phyloP scores from a whole-genome alignment of 2,113 vertebrate genomes.

The Raphicerus campestris region DNA sequence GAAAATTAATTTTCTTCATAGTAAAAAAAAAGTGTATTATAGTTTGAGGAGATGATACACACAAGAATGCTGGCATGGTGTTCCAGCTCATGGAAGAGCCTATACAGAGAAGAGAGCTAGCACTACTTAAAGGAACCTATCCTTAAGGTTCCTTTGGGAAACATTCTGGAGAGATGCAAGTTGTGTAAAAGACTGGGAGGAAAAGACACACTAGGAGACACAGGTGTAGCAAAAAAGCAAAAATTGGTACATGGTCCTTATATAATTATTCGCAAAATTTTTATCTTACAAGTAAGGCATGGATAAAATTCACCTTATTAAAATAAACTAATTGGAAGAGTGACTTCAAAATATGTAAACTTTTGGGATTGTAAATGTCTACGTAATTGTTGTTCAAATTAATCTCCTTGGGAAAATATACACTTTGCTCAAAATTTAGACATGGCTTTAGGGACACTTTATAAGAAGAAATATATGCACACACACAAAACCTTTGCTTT shows the following conservation, averaged over 20 bases:
- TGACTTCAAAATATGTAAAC: not conserved
- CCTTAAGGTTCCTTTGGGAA: not conserved
- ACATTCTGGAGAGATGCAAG: not conserved
- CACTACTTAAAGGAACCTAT: not conserved
- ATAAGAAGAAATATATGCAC: not conserved
- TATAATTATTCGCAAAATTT: not conserved
- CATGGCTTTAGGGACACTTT: not conserved
- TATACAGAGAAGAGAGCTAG: not conserved
- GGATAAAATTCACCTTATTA: not conserved
- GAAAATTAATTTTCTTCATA: not conserved
- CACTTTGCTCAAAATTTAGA: not conserved
- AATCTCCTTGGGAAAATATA: not conserved
- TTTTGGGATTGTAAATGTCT: not conserved
- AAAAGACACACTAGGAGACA: not conserved
- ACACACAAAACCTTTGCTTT: not conserved
- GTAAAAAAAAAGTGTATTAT: not conserved
- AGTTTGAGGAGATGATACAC: not conserved
- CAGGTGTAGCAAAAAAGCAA: not conserved
- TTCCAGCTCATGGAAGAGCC: not conserved
- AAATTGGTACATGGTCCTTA: not conserved
- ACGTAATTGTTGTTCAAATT: not conserved
- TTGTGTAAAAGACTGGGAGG: not conserved
- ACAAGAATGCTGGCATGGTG: not conserved
- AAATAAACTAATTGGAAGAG: not conserved
- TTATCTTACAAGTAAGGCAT: not conserved